Conservation (phyloP, 2,888 invertebrate genomes). For the Dascillus cervinus region DNA sequence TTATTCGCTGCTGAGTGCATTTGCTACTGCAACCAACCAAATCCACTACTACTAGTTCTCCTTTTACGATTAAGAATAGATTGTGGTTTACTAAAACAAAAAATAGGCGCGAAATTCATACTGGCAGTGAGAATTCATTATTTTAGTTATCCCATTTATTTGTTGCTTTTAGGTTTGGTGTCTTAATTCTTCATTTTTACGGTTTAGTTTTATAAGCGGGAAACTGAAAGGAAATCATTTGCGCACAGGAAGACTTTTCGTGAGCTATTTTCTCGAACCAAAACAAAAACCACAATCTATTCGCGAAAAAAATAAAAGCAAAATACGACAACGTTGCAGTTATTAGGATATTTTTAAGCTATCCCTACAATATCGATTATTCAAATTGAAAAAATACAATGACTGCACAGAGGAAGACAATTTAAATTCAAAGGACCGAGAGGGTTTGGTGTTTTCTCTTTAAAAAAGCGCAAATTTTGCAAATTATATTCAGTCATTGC, state of each 20-base stretch:
- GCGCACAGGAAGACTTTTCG: no score
- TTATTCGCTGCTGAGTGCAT: slow-evolving; percentile 30
- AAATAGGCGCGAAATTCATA: no score
- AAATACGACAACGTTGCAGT: slow-evolving; percentile 31
- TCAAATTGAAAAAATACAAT: slow-evolving; percentile 34
- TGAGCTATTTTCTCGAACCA: no score
- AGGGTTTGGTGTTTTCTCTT: slow-evolving; percentile 14
- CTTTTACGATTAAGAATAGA: not conserved
- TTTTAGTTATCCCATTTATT: not conserved
- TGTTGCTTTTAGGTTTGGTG: not conserved
- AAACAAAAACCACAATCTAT: not conserved
- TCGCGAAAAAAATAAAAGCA: no score
- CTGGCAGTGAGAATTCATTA: no score
- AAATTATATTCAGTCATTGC: slow-evolving; percentile 27
- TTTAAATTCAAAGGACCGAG: slow-evolving; percentile 8
- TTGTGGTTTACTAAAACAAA: not conserved
- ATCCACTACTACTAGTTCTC: slow-evolving; percentile 11
- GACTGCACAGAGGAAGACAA: slow-evolving; percentile 34
- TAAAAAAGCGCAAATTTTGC: slow-evolving; percentile 3
- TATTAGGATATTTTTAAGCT: slow-evolving; percentile 30
- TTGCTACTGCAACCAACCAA: slow-evolving; percentile 35
- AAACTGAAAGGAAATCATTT: no score
- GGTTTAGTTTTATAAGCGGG: no score
- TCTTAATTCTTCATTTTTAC: no score
- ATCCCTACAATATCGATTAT: slow-evolving; percentile 27